Percentiles rank a stretch among this genome's conserved stretches.
These are phyloP conservation scores for Pterocles orientalis DNA, from an alignment of 2,113 vertebrate species.

Conservation along the genomic window DNA sequence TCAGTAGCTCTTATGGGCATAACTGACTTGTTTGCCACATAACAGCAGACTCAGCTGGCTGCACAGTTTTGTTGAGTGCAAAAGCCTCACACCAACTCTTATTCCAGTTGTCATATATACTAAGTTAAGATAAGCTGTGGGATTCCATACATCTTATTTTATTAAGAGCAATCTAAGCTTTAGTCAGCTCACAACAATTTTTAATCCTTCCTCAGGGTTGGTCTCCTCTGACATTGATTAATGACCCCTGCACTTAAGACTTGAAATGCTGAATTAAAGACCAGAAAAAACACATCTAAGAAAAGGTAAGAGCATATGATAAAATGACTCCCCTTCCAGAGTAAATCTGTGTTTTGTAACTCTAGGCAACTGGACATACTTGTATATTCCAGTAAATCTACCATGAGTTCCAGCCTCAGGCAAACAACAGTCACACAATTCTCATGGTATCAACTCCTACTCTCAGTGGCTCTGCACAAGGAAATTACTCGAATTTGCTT, in stretches of 20 bases:
- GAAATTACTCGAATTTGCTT: neutral
- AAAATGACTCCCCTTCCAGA: neutral
- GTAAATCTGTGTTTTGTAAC: neutral
- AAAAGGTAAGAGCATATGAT: neutral
- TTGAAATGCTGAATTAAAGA: neutral
- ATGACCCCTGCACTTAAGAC: neutral
- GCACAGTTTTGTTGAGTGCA: neutral
- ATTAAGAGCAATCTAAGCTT: neutral
- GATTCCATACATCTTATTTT: neutral
- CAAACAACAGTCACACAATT: neutral
- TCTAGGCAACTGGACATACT: neutral
- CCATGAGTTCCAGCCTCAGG: neutral
- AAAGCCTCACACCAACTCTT: neutral
- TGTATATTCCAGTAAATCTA: neutral
- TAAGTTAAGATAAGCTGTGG: neutral
- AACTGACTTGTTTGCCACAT: neutral
- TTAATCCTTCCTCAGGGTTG: neutral
- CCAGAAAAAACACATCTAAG: neutral
- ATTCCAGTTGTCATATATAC: neutral
- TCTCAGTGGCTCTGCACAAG: neutral
- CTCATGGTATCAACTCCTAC: neutral
- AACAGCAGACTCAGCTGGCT: neutral
- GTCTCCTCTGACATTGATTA: constrained; percentile 4
- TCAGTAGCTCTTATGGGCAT: neutral
- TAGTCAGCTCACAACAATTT: neutral